phyloP scores from a whole-genome alignment of 2,797 vertebrate species.

The Gallinago solitaria region DNA sequence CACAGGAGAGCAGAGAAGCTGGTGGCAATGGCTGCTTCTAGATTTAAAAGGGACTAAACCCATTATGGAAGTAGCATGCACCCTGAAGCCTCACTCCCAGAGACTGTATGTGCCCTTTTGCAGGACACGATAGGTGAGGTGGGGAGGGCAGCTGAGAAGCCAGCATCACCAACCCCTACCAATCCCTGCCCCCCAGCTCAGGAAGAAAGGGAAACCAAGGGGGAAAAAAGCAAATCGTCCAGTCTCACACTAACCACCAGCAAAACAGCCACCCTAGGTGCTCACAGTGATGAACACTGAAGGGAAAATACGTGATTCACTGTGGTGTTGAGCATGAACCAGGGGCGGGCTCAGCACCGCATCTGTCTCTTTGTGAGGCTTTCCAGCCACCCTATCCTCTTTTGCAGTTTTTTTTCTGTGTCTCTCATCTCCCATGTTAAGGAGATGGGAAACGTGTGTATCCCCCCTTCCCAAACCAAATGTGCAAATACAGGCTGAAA shows the following conservation, averaged over 20 bases:
- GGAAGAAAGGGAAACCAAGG: not conserved
- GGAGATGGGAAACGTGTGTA: not conserved
- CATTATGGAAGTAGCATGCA: rapidly evolving
- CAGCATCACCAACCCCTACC: not conserved
- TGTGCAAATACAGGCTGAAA: not conserved
- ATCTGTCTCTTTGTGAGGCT: rapidly evolving
- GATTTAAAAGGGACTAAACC: not conserved
- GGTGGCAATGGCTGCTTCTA: not conserved
- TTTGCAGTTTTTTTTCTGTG: not conserved
- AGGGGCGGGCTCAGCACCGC: not conserved
- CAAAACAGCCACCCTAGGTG: not conserved
- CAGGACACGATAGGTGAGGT: not conserved
- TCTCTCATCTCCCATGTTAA: not conserved
- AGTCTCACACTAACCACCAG: not conserved
- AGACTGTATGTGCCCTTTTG: not conserved
- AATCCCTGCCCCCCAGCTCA: not conserved
- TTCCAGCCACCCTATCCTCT: not conserved
- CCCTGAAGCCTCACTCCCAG: rapidly evolving
- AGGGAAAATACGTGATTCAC: not conserved
- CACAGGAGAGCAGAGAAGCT: not conserved
- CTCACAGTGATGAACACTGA: not conserved
- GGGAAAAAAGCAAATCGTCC: not conserved
- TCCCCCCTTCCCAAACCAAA: not conserved
- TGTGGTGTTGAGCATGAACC: rapidly evolving
- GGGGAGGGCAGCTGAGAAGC: not conserved